Base-by-base conservation (phyloP, 2,888 invertebrate species). In the Serrognathus titanus region DNA sequence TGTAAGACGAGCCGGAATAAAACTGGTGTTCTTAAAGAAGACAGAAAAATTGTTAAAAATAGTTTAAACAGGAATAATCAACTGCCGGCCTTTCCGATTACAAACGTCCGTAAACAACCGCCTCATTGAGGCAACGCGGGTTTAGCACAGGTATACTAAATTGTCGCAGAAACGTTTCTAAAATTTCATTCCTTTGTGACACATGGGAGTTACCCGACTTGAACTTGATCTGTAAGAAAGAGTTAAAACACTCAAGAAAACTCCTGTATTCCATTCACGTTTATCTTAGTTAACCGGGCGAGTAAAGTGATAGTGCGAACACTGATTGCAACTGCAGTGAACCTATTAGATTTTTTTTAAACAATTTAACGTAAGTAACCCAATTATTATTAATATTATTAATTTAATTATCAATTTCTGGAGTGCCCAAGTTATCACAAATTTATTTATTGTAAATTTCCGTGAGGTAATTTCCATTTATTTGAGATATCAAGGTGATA, bases 221-320 rank as follows among this genome's bases (percentile, higher is more conserved):
- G 53, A 53, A 57, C 53, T 57, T 57, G 57, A 57, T 51, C 50
- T 46, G 50, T 53, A 50, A 57, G 57, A 57, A 53, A 53, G 45
- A 51, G 41, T 47, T 24, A 39, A 55, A 51, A 52, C 48, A 24
- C 46, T 37, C 48, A 52, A 56, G 56, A 52, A 48, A 56, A 35
- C 41, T 57, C 53, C 47, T 40, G 39, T 57, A 46, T 50, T 50
- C 31, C 51, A 41, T 47, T 47, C 50, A 52, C 39, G 41, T 31
- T 41, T 47, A 24, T 46, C 24, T 31, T 31, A 31, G 24, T 31
- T 31, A 31, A 31, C 6, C 24, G 6, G 24, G 24, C 24, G 24
- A 2, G 24, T 31, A 31, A n/a, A 31, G 24, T 31, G 24, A 31
- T 2, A 31, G 24, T 31, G 24, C 24, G 3, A 31, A 31, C 24